Evolutionary conservation across 2,888 invertebrate species (phyloP).

Genomic region (Notodonta dromedarius): DNA sequence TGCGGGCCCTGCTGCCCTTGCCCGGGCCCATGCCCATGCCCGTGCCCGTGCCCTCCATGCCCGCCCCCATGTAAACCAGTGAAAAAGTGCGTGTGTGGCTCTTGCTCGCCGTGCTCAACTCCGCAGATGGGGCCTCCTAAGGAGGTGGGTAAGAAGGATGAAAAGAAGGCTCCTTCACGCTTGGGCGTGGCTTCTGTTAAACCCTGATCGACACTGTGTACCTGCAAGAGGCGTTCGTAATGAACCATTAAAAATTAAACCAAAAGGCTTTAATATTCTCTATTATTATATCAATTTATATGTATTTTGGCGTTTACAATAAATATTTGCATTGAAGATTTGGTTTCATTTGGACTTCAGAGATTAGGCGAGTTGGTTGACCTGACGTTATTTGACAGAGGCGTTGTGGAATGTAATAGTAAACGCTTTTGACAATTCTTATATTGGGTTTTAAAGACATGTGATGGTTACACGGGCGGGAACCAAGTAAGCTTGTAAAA

Average conservation of each 20-base stretch:
- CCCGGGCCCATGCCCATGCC: constrained; percentile 45
- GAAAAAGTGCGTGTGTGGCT: constrained; percentile 38
- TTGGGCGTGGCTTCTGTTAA: constrained; percentile 38
- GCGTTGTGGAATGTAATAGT: too few species aligned
- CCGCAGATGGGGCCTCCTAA: constrained; percentile 20
- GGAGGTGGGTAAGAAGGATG: constrained; percentile 42
- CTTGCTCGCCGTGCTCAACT: constrained; percentile 38
- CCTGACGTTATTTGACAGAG: too few species aligned
- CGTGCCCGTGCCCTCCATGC: constrained; percentile 29
- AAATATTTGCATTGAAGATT: constrained; percentile 15
- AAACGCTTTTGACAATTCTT: too few species aligned
- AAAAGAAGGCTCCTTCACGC: constrained; percentile 38
- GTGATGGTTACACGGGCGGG: too few species aligned
- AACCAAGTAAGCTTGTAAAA: too few species aligned
- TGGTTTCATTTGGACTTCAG: constrained; percentile 24
- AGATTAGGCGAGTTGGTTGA: too few species aligned
- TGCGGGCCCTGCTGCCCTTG: constrained; percentile 50
- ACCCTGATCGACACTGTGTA: constrained; percentile 27
- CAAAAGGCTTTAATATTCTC: neutral
- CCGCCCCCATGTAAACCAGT: constrained; percentile 27
- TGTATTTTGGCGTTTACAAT: constrained; percentile 24
- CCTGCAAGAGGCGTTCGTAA: constrained; percentile 13
- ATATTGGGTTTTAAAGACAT: too few species aligned
- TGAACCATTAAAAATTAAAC: neutral
- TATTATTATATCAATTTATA: constrained; percentile 7